A percentile compares a stretch with the other conserved stretches of the same genome.
Evolutionary conservation across 2,888 invertebrate species (phyloP).

Genomic region (Drosophila antonietae): DNA sequence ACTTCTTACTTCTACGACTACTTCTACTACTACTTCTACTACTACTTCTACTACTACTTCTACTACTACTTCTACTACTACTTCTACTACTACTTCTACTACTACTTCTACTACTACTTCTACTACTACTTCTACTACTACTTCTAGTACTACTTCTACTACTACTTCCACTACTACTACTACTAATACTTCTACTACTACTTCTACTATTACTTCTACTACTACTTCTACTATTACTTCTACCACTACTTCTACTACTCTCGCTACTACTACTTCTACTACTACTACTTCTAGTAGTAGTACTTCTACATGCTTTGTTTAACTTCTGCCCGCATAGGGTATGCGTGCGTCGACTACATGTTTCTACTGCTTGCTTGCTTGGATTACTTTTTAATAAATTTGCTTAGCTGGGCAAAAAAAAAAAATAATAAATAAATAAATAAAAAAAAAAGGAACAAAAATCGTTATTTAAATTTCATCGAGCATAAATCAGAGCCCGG

Average conservation of each 20-base stretch:
- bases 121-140: background rate
- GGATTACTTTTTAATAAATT: slow-evolving; percentile 64
- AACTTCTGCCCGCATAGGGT: slow-evolving; percentile 3
- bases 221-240: background rate
- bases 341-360: background rate
- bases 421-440: background rate
- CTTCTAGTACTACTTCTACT: background rate
- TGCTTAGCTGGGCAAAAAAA: slow-evolving; percentile 68
- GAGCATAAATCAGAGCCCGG: slow-evolving; percentile 63
- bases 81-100: background rate
- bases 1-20: background rate
- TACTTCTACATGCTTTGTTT: background rate
- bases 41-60: background rate
- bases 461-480: slow-evolving; percentile 51
- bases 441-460: background rate
- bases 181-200: background rate
- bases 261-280: background rate
- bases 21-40: no score
- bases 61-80: background rate
- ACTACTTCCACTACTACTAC: background rate
- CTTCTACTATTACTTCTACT: background rate
- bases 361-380: background rate
- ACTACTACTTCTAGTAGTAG: background rate
- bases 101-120: no score
- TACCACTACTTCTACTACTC: background rate